Evolutionary conservation across 64 coral and sea anemone genomes (phyloP), one percentile per base, ranked within the genome.

Genomic region (Porites lutea): DNA sequence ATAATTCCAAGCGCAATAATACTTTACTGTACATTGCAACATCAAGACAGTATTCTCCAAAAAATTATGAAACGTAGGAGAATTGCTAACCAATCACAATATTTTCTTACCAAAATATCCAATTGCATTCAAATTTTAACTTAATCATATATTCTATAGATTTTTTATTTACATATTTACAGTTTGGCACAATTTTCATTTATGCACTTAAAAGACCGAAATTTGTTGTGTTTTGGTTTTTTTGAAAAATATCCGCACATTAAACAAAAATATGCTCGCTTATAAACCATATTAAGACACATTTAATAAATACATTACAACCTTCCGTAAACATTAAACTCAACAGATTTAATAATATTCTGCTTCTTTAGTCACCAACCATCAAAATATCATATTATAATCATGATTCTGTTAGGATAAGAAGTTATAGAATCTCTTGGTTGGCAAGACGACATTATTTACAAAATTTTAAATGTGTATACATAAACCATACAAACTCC

Each of bases 201-300:
- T 76, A 19, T 48, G 22, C 44, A 14, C 10, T 61, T 37, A 5
- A 59, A 60, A 10, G 19, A 19, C 5, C 13, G 43, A 51, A 37
- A 37, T 37, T 75, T 11, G 81, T 15, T 52, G 63, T 12, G 61
- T 15, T 83, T n/a, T 67, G 4, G 3, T 60, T 83, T 82, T 83
- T 47, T 83, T 83, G 81, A 83, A 83, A 83, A 83, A 83, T 83
- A 83, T 67, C 67, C 14, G 44, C 46, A 48, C 21, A 18, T 44
- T 67, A 83, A 83, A 83, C 81, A 83, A 83, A 83, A 83, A 83
- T 83, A 83, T 49, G 61, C 81, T 63, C 68, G 62, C 37, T n/a
- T 83, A 67, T 22, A 67, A 48, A 67, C 62, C 62, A 67, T 65
- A 67, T 83, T 47, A 20, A 48, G 7, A 67, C 4, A 52, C 47